Evolutionary conservation across 2,797 vertebrate genomes (phyloP), one percentile per base, ranked within the genome.

Genomic region (Chiloscyllium punctatum): DNA sequence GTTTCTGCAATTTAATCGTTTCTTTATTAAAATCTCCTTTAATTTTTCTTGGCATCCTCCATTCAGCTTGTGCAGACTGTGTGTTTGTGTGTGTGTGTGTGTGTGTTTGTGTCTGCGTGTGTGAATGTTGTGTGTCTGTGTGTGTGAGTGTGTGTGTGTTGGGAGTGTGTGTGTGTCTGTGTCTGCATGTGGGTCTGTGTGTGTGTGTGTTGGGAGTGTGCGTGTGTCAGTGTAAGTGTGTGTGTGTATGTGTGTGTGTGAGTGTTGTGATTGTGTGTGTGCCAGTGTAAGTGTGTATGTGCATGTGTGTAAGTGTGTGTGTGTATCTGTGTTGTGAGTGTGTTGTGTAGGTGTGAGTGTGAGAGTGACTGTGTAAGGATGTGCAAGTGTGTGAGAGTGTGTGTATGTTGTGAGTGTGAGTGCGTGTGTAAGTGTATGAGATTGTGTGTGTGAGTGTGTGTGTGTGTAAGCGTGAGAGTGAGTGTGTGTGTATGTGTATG

Each of bases 1-100:
- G 18, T n/a, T 68, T 37, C 90, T 92, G 90, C 88, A 37, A 33
- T 92, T 92, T 92, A 92, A 37, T 92, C 8, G 37, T 66, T 92
- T 62, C 37, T 68, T 68, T 37, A 92, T 37, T 68, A n/a, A 84
- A 84, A n/a, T 21, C 11, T 62, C 90, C 21, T 37, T 62, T n/a
- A 30, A 90, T 33, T 90, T 90, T 62, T 33, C 87, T 90, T 33
- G 15, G 18, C 25, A 66, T 27, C 87, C 30, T 33, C n/a, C 33
- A n/a, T n/a, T 33, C 30, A 62, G 16, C 13, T 25, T 27, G 86
- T 57, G 25, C 27, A 23, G 15, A n/a, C 4, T 27, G 25, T 27
- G 86, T 57, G 25, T 51, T 51, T 53, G 23, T 53, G 86, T 21
- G 30, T 0, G 15, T 16, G 33, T 66, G 57, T 66, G 18, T 7